Percentiles rank a stretch among this genome's conserved stretches.
Evolutionary conservation across 1,140 invertebrate species (phyloP).

Genomic region (Pachypsylla venusta): DNA sequence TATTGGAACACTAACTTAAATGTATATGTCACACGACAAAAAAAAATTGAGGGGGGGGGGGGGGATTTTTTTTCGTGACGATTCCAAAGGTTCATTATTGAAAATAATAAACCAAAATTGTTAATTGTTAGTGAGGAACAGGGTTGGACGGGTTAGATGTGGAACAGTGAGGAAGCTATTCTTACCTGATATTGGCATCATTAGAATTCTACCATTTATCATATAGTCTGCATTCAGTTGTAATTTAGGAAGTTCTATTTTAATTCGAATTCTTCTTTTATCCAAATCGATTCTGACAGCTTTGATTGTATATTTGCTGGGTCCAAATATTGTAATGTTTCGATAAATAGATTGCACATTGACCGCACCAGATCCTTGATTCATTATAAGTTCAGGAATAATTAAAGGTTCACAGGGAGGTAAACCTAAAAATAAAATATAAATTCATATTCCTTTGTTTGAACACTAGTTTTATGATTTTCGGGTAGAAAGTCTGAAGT

Average conservation of each 20-base stretch:
- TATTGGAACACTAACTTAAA: too few species aligned
- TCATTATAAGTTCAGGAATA: slow-evolving; percentile 39
- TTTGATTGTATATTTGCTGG: slow-evolving; percentile 38
- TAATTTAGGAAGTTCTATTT: slow-evolving; percentile 38
- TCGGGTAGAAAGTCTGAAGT: too few species aligned
- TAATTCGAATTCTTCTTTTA: slow-evolving; percentile 34
- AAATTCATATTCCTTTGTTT: too few species aligned
- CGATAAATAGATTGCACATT: slow-evolving; percentile 40
- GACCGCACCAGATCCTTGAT: slow-evolving; percentile 42
- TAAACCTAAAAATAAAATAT: slow-evolving; percentile 27
- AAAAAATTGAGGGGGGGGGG: too few species aligned
- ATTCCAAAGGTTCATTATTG: too few species aligned
- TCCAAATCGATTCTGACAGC: slow-evolving; percentile 38
- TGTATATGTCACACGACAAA: too few species aligned
- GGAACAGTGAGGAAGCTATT: too few species aligned
- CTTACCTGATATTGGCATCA: slow-evolving; percentile 42
- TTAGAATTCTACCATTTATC: slow-evolving; percentile 42
- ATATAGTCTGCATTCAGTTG: slow-evolving; percentile 37
- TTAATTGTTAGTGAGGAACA: too few species aligned
- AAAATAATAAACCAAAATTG: too few species aligned
- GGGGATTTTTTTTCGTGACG: too few species aligned
- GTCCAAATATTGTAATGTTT: slow-evolving; percentile 42
- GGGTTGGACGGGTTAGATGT: too few species aligned
- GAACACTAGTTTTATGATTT: too few species aligned
- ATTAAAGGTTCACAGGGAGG: slow-evolving; percentile 46